Evolutionary conservation across 1,140 invertebrate species (phyloP).

Genomic region (Chrysomallon squamiferum): DNA sequence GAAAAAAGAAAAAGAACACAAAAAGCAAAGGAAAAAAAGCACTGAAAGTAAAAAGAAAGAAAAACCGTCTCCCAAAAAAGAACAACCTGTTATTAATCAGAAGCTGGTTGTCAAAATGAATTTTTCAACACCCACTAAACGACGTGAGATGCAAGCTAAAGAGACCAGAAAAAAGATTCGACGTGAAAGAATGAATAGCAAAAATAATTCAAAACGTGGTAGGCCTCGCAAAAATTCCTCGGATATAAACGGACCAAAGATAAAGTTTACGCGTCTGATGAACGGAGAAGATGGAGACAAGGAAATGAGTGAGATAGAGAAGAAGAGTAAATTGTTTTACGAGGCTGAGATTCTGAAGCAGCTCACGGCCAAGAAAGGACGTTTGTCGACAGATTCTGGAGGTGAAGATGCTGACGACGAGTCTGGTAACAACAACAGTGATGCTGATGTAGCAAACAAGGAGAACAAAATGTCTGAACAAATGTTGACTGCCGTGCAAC

Average conservation of each 20-base stretch:
- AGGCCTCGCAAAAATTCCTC: not conserved
- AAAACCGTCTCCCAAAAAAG: slow-evolving; percentile 13
- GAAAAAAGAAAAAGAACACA: slow-evolving; percentile 3
- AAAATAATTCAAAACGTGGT: no score
- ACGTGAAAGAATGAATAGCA: not conserved
- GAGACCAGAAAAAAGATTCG: not conserved
- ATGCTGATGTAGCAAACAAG: not conserved
- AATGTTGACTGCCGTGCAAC: not conserved
- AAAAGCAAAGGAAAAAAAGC: slow-evolving; percentile 12
- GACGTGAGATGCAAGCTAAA: not conserved
- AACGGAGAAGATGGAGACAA: not conserved
- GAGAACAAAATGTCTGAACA: not conserved
- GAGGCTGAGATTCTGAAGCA: no score
- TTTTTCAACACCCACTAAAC: slow-evolving; percentile 24
- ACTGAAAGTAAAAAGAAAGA: slow-evolving; percentile 6
- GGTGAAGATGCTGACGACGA: not conserved
- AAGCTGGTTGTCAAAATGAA: slow-evolving; percentile 45
- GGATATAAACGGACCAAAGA: not conserved
- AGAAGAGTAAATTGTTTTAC: no score
- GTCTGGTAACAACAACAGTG: not conserved
- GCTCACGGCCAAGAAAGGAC: not conserved
- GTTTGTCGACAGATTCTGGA: not conserved
- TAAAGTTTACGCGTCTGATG: not conserved
- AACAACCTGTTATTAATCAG: slow-evolving; percentile 14
- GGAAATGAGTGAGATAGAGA: not conserved